These are phyloP conservation scores for Euphysa ruthae DNA, from an alignment of 30 jellyfish, hydroid and myxozoan genomes.

Conservation along the genomic window DNA sequence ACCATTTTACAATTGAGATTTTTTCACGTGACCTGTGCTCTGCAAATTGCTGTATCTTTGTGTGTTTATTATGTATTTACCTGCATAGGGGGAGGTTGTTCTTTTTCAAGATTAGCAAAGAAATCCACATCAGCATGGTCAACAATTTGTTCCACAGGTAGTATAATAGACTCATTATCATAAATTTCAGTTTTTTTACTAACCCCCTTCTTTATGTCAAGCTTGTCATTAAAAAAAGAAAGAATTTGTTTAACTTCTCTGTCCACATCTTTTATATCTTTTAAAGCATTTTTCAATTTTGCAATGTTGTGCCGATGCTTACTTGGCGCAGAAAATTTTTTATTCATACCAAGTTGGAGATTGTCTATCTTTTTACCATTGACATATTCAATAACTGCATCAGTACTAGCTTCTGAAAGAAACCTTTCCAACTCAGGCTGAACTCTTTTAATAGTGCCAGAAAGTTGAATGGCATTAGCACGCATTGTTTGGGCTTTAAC, in stretches of 20 bases:
- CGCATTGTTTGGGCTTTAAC: conserved; percentile 31
- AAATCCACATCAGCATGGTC: conserved; percentile 8
- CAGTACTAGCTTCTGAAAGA: conserved; percentile 48
- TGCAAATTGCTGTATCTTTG: no score
- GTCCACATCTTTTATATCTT: conserved; percentile 22
- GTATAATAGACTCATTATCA: conserved; percentile 27
- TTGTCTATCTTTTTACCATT: conserved; percentile 51
- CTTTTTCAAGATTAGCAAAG: conserved; percentile 3
- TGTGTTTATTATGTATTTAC: not conserved
- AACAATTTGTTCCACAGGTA: not conserved
- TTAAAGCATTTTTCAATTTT: conserved; percentile 38
- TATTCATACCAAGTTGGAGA: conserved; percentile 46
- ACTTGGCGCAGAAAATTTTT: conserved; percentile 90
- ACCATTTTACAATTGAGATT: no score
- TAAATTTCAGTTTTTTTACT: not conserved
- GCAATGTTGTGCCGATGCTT: conserved; percentile 68
- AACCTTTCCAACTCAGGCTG: conserved; percentile 47
- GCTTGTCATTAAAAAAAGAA: no score
- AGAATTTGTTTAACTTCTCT: conserved; percentile 50
- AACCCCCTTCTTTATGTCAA: not conserved
- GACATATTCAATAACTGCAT: conserved; percentile 63
- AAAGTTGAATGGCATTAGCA: conserved; percentile 29
- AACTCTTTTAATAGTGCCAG: conserved; percentile 16
- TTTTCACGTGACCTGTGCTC: no score
- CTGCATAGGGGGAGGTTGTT: not conserved